A percentile compares a stretch with the other conserved stretches of the same genome.
Conservation (phyloP, 2,797 vertebrate species). For the Philypnodon macrostomus region DNA sequence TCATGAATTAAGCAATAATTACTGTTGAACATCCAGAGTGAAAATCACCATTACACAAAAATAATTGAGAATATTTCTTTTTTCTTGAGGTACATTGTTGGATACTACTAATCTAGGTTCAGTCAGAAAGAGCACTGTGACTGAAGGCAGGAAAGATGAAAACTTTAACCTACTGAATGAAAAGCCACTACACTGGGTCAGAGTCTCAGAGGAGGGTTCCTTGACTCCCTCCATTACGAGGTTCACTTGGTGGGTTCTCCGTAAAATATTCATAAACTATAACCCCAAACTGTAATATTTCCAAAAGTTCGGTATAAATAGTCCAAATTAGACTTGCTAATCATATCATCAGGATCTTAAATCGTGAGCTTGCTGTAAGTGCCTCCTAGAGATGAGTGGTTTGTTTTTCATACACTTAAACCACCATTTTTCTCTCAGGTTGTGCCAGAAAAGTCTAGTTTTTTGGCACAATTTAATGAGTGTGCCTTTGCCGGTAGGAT, state of each 20-base stretch:
- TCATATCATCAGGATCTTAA: conserved; percentile 11
- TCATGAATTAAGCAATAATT: too few species aligned
- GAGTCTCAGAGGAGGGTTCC: conserved; percentile 8
- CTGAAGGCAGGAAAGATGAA: conserved; percentile 5
- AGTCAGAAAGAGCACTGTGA: conserved; percentile 1
- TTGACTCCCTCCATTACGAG: conserved; percentile 8
- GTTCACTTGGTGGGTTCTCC: conserved; percentile 3
- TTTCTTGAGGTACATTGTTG: not conserved
- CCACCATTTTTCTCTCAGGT: not conserved
- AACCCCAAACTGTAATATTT: conserved; percentile 13
- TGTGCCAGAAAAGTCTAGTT: not conserved
- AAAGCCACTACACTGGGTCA: conserved; percentile 5
- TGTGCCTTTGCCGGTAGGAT: conserved; percentile 2
- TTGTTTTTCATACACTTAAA: conserved; percentile 9
- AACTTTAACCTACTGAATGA: conserved; percentile 9
- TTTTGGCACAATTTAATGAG: conserved; percentile 3
- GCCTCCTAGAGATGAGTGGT: conserved; percentile 11
- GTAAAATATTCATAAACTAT: conserved; percentile 12
- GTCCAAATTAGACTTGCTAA: conserved; percentile 13
- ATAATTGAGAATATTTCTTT: too few species aligned
- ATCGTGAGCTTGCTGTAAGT: conserved; percentile 6
- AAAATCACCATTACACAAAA: too few species aligned
- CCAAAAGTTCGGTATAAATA: conserved; percentile 11
- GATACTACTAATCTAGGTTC: not conserved
- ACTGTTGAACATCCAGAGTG: too few species aligned